Conservation (phyloP, 1,140 invertebrate genomes). For the Scylla paramamosain region DNA sequence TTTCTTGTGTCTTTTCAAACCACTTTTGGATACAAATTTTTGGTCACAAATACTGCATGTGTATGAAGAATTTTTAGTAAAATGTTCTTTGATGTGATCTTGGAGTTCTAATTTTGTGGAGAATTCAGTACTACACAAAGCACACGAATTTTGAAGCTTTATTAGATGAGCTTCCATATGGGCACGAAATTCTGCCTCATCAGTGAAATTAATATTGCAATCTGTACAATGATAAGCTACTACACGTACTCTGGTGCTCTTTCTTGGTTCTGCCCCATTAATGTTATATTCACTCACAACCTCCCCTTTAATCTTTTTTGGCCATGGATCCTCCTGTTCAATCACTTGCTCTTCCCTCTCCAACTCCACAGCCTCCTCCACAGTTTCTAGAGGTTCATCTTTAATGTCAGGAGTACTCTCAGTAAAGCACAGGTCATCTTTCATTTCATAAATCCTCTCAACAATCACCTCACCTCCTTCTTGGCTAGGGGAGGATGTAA, state of each 20-base stretch:
- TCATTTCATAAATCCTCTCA: slow-evolving; percentile 75
- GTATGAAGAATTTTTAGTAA: slow-evolving; percentile 70
- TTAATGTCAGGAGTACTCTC: slow-evolving; percentile 65
- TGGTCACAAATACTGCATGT: slow-evolving; percentile 73
- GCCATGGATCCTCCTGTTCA: slow-evolving; percentile 56
- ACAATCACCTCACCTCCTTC: slow-evolving; percentile 74
- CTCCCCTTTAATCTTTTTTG: slow-evolving; percentile 43
- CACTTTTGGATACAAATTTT: slow-evolving; percentile 75
- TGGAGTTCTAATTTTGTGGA: slow-evolving; percentile 75
- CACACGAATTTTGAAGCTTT: slow-evolving; percentile 77
- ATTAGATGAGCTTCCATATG: slow-evolving; percentile 77
- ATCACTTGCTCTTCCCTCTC: slow-evolving; percentile 54
- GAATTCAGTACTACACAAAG: slow-evolving; percentile 75
- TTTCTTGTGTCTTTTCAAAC: slow-evolving; percentile 75
- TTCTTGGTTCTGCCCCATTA: slow-evolving; percentile 42
- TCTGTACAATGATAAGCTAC: slow-evolving; percentile 76
- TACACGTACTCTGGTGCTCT: slow-evolving; percentile 58
- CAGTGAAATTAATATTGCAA: slow-evolving; percentile 72
- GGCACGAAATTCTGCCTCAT: slow-evolving; percentile 67
- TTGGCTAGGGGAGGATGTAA: slow-evolving; percentile 63
- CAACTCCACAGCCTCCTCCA: slow-evolving; percentile 57
- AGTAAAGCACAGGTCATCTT: slow-evolving; percentile 71
- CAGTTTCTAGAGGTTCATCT: slow-evolving; percentile 67
- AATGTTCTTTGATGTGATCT: slow-evolving; percentile 76
- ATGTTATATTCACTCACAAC: slow-evolving; percentile 23